These are phyloP conservation scores for Characodon lateralis DNA, from an alignment of 2,797 vertebrate species.

Conservation along the genomic window DNA sequence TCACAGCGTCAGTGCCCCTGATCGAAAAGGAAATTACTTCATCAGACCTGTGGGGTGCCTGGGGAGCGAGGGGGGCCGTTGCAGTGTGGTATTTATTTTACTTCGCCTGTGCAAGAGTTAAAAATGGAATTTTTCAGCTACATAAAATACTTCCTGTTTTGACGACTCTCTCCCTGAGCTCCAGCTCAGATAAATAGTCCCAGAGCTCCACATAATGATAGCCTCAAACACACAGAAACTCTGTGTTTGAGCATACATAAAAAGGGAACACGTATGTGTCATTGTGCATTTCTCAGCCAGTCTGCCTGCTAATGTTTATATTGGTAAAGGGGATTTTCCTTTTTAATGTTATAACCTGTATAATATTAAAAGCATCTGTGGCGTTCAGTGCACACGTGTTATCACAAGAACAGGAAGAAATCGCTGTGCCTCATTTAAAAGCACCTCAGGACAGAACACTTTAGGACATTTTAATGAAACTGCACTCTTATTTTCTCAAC, in stretches of 20 bases:
- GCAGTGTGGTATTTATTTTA: conserved; percentile 75
- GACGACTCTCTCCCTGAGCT: conserved; percentile 66
- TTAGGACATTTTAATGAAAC: conserved; percentile 11
- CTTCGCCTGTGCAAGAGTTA: conserved; percentile 71
- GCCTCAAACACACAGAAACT: conserved; percentile 34
- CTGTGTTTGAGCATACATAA: conserved; percentile 30
- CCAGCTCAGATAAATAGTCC: conserved; percentile 54
- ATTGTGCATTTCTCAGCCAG: conserved; percentile 8
- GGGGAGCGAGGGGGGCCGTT: conserved; percentile 24
- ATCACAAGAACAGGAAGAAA: conserved; percentile 21
- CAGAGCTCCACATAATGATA: conserved; percentile 56
- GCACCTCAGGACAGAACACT: conserved; percentile 3
- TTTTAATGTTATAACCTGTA: conserved; percentile 10
- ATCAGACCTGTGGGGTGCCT: conserved; percentile 44
- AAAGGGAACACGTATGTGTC: conserved; percentile 14
- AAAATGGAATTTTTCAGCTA: conserved; percentile 82
- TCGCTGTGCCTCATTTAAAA: conserved; percentile 16
- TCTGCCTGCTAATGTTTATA: conserved; percentile 2
- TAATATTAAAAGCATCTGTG: not conserved
- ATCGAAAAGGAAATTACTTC: conserved; percentile 68
- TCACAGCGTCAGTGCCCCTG: conserved; percentile 41
- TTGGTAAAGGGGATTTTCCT: conserved; percentile 5
- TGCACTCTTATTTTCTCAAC: not conserved
- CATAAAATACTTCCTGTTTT: conserved; percentile 85
- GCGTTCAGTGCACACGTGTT: conserved; percentile 6